Base-by-base conservation (phyloP, 2,113 vertebrate genomes). In the Rhodinocichla rosea region DNA sequence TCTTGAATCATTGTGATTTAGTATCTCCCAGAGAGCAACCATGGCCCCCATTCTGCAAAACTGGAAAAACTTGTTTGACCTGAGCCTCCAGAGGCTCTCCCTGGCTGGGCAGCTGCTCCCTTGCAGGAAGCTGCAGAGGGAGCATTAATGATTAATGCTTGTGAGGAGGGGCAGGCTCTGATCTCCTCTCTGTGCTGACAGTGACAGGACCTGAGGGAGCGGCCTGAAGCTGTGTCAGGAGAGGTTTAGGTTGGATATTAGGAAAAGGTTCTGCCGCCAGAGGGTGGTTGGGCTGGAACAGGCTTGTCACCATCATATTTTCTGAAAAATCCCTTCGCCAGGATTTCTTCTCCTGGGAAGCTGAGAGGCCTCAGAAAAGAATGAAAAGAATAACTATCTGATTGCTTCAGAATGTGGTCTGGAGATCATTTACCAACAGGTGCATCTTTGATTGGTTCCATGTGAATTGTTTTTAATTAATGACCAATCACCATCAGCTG, bases 201-300 rank as follows among this genome's bases (percentile, higher is more conserved):
- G 9, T 1, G 45, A 44, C 56, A 52, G 56, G 2, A 8, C 15
- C 1, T 0, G 1, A 60, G 55, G 24, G 15, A 70, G 1, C 5
- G 37, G 67, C 45, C 45, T 70, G 37, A 15, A 3, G 24, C 0
- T 60, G 55, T 19, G 35, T 60, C 53, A 50, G 32, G 30, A 2
- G 7, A 42, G 65, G 15, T 44, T 83, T 30, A 16, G 30, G 26
- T 13, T 26, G 32, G 53, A 14, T 13, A 3, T 37, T 3, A 26
- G 67, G 30, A 17, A 26, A 44, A 62, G 32, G 13, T 44, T 83
- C 37, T 70, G 2, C 12, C 15, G 37, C 10, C 37, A 52, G 45
- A 71, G 56, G 30, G 26, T 62, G 37, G 2, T 0, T 52, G 80
- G 56, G 47, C 20, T 83, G 74, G 40, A 52, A 15, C 4, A 60